Conservation (phyloP, 2,113 vertebrate genomes). For the Pycnonotus jocosus region DNA sequence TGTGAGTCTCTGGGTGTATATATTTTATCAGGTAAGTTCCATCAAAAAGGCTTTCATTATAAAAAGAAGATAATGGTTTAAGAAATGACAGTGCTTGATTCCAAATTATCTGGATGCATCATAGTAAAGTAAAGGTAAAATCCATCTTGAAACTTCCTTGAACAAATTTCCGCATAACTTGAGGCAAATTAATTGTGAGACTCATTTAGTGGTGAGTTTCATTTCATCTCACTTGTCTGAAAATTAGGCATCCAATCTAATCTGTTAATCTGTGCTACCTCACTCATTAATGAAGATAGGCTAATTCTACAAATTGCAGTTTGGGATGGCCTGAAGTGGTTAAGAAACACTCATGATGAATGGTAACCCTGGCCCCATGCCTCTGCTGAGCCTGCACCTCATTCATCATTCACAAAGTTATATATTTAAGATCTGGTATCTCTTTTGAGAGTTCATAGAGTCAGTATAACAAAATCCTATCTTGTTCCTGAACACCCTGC, state of each 20-base stretch:
- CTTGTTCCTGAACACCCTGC: neutral
- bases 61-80: neutral
- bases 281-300: neutral
- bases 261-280: neutral
- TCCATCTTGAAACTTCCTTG: neutral
- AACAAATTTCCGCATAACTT: neutral
- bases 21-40: neutral
- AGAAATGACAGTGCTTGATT: neutral
- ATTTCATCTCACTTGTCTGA: neutral
- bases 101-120: neutral
- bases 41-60: neutral
- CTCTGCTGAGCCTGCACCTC: neutral
- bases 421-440: neutral
- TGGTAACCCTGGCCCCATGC: neutral
- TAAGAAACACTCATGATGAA: neutral
- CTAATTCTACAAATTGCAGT: neutral
- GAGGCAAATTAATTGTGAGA: neutral
- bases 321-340: neutral
- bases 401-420: neutral
- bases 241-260: neutral
- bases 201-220: neutral
- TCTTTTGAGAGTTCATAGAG: neutral
- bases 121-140: neutral
- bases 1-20: neutral
- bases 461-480: neutral